phyloP scores from a whole-genome alignment of 1,140 invertebrate genomes.

The Agrilus planipennis region DNA sequence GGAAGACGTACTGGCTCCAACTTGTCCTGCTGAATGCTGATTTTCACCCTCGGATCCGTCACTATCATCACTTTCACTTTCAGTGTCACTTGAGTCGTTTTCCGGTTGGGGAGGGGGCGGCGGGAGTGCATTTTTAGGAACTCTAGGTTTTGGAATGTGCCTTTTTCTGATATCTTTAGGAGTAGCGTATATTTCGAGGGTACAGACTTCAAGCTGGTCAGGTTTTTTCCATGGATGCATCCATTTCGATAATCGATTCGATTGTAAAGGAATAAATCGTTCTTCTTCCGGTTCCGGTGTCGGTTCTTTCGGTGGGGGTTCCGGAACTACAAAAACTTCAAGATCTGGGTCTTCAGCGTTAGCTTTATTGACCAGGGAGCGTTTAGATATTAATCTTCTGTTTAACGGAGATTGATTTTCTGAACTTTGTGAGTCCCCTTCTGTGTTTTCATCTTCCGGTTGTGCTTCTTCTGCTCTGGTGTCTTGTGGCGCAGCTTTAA shows the following conservation, averaged over 20 bases:
- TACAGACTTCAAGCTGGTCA: conserved; percentile 27
- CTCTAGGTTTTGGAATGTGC: conserved; percentile 24
- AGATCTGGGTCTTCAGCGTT: conserved; percentile 29
- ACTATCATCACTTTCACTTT: conserved; percentile 13
- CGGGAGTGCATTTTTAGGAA: conserved; percentile 7
- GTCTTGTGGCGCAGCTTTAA: too few species aligned
- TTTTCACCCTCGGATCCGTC: conserved; percentile 16
- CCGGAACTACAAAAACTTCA: conserved; percentile 22
- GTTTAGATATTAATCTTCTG: conserved; percentile 24
- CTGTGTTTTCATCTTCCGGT: background rate
- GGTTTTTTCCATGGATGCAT: conserved; percentile 31
- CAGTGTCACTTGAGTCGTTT: conserved; percentile 10
- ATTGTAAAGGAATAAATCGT: conserved; percentile 28
- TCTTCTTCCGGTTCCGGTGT: conserved; percentile 17
- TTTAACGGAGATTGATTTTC: background rate
- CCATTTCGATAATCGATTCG: conserved; percentile 28
- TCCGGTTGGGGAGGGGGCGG: conserved; percentile 9
- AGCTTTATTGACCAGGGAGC: conserved; percentile 28
- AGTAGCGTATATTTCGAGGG: conserved; percentile 28
- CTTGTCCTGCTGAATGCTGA: conserved; percentile 13
- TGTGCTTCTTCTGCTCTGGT: background rate
- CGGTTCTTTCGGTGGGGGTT: conserved; percentile 19
- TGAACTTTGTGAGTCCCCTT: background rate
- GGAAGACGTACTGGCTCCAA: conserved; percentile 44
- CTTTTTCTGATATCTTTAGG: conserved; percentile 27